Conservation (phyloP, 2,888 invertebrate species). For the Caenorhabditis auriculariae region DNA sequence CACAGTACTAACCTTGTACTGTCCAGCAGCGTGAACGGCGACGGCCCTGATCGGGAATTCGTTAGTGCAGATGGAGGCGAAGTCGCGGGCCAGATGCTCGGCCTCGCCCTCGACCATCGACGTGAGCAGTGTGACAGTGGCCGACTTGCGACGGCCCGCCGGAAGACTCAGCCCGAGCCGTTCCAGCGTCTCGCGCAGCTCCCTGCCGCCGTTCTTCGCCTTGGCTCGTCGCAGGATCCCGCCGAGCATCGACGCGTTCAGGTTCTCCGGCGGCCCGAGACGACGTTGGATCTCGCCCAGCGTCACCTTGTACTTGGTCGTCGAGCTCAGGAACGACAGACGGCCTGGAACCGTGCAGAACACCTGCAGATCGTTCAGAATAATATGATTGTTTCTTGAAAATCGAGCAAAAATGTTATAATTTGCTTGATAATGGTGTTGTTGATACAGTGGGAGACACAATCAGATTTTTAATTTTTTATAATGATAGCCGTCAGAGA, state of each 20-base stretch:
- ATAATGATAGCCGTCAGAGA: no score
- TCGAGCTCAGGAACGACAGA: constrained; percentile 89
- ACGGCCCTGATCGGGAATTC: no score
- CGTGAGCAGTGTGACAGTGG: constrained; percentile 92
- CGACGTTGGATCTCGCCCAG: constrained; percentile 82
- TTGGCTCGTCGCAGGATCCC: constrained; percentile 95
- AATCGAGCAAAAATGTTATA: not conserved
- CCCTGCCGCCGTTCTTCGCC: constrained; percentile 95
- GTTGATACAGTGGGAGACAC: not conserved
- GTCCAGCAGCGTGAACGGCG: no score
- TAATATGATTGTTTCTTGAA: not conserved
- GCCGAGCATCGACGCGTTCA: constrained; percentile 93
- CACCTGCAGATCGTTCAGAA: constrained; percentile 68
- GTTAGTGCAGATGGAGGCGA: constrained; percentile 95
- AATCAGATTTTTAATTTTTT: no score
- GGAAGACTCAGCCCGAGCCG: constrained; percentile 96
- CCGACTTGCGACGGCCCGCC: constrained; percentile 95
- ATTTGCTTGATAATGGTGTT: not conserved
- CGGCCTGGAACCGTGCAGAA: constrained; percentile 97
- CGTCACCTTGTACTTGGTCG: constrained; percentile 99
- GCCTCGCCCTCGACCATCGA: constrained; percentile 94
- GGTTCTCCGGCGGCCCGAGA: constrained; percentile 92
- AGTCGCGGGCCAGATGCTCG: constrained; percentile 93
- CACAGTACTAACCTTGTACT: no score
- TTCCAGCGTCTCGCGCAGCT: constrained; percentile 91